phyloP scores from a whole-genome alignment of 2,888 invertebrate genomes.

The Meiosimyza decipiens region DNA sequence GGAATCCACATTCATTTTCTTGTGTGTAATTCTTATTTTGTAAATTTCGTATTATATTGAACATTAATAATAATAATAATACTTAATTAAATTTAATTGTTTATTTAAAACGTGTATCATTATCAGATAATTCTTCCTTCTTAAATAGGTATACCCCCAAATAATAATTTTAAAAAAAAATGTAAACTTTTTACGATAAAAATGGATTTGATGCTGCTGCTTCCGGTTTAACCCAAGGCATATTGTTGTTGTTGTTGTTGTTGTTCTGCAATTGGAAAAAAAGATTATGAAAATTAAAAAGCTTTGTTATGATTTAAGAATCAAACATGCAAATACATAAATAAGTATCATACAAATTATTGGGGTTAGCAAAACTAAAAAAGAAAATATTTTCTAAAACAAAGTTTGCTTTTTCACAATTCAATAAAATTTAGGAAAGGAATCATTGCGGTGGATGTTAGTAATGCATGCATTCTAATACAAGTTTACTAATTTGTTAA shows the following conservation, averaged over 20 bases:
- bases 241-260: slow-evolving; percentile 55
- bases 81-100: slow-evolving; percentile 41
- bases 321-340: too few species aligned
- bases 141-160: slow-evolving; percentile 1
- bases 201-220: slow-evolving; percentile 67
- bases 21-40: background rate
- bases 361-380: slow-evolving; percentile 21
- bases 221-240: slow-evolving; percentile 67
- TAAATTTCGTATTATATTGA: slow-evolving; percentile 18
- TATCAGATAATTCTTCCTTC: slow-evolving; percentile 29
- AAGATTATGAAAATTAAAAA: slow-evolving; percentile 16
- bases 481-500: slow-evolving; percentile 17
- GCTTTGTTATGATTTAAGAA: background rate
- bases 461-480: background rate
- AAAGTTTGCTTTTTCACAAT: background rate
- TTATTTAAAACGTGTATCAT: slow-evolving; percentile 22
- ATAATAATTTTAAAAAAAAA: slow-evolving; percentile 2
- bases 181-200: slow-evolving; percentile 61
- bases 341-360: background rate
- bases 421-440: background rate
- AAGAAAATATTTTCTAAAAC: slow-evolving; percentile 5
- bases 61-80: slow-evolving; percentile 50
- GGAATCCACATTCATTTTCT: slow-evolving; percentile 20
- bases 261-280: slow-evolving; percentile 52
- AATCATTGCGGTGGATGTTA: too few species aligned